Evolutionary conservation across 2,797 vertebrate genomes (phyloP).

Genomic region (Cryptoprocta ferox): DNA sequence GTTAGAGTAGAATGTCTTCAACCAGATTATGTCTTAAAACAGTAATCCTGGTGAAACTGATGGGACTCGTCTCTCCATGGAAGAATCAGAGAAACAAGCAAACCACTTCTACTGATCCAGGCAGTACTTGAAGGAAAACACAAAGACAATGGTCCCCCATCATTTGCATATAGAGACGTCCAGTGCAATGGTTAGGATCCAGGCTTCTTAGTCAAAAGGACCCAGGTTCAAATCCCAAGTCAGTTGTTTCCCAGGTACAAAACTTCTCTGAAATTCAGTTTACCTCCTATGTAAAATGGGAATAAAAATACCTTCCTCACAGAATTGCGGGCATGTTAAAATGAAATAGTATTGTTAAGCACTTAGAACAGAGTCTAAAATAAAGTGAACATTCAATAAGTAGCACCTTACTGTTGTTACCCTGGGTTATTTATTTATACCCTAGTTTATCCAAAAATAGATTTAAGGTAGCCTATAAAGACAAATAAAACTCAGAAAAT

Average conservation of each 20-base stretch:
- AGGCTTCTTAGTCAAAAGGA: neutral
- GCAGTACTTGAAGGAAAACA: neutral
- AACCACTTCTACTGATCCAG: neutral
- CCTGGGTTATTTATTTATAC: neutral
- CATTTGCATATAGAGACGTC: neutral
- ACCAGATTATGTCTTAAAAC: neutral
- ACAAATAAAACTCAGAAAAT: constrained; percentile 4
- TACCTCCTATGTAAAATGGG: neutral
- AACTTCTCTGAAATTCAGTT: neutral
- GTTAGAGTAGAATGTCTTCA: neutral
- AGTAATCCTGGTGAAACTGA: neutral
- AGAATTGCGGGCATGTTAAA: neutral
- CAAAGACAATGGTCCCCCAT: neutral
- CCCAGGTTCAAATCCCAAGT: neutral
- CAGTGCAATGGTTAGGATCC: neutral
- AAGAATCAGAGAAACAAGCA: constrained; percentile 28
- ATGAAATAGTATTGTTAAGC: neutral
- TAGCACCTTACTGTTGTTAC: neutral
- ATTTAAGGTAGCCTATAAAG: neutral
- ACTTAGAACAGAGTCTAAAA: neutral
- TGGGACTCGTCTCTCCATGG: neutral
- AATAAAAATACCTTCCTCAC: neutral
- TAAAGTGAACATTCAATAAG: neutral
- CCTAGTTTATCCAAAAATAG: neutral
- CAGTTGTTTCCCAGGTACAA: neutral